Conservation (phyloP, 1,140 invertebrate species). For the Prorops nasuta region DNA sequence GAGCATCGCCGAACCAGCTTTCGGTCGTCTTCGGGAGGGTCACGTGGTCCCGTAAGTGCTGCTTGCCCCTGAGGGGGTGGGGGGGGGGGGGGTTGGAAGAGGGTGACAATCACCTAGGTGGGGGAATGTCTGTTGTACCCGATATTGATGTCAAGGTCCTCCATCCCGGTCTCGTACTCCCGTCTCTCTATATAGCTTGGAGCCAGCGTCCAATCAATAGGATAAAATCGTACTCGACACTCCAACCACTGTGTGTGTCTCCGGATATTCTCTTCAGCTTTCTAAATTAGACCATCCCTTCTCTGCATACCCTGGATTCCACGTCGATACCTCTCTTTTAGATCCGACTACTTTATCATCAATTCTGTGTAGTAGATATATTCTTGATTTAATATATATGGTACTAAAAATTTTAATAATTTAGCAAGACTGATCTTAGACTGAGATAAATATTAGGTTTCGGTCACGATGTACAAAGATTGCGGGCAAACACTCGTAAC, state of each 20-base stretch:
- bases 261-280: too few species aligned
- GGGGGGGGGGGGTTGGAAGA: conserved; percentile 9
- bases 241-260: neutral
- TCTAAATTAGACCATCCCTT: too few species aligned
- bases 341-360: too few species aligned
- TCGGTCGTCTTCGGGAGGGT: conserved; percentile 14
- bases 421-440: too few species aligned
- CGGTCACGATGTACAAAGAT: too few species aligned
- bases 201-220: conserved; percentile 34
- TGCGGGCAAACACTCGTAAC: too few species aligned
- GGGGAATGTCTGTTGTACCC: conserved; percentile 22
- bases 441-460: too few species aligned
- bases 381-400: too few species aligned
- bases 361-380: too few species aligned
- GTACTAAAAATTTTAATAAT: too few species aligned
- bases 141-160: conserved; percentile 41
- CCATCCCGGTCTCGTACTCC: conserved; percentile 30
- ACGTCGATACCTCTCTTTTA: too few species aligned
- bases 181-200: conserved; percentile 17
- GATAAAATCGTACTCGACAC: conserved; percentile 32
- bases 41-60: conserved; percentile 6
- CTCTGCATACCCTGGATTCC: too few species aligned
- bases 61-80: conserved; percentile 4
- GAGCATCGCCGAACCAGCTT: conserved; percentile 15
- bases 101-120: conserved; percentile 2